Percentiles rank a stretch among this genome's conserved stretches.
phyloP scores from a whole-genome alignment of 2,113 vertebrate genomes.

The Herpetotheres cachinnans region DNA sequence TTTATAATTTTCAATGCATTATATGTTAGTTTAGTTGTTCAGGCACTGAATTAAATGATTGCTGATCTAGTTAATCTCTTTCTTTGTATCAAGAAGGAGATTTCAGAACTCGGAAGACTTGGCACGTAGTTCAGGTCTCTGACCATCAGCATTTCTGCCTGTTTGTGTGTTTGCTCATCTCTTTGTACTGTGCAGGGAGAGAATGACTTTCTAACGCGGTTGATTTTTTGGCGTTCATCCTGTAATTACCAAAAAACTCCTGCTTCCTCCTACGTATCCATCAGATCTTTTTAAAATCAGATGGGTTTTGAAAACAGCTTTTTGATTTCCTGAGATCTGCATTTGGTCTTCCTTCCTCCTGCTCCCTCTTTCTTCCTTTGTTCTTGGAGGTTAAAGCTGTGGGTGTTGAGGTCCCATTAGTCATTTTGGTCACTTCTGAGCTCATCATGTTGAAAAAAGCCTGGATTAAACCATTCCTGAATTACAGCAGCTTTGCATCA shows the following conservation, averaged over 20 bases:
- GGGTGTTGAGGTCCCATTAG: slow-evolving; percentile 47
- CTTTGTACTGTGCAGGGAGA: neutral
- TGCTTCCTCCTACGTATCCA: neutral
- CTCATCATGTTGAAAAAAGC: neutral
- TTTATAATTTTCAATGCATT: neutral
- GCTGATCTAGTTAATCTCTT: neutral
- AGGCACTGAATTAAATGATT: neutral
- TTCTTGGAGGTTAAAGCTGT: slow-evolving; percentile 46
- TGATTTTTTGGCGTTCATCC: neutral
- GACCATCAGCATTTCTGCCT: neutral
- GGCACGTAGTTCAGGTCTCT: neutral
- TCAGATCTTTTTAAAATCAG: neutral
- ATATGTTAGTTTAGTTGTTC: neutral
- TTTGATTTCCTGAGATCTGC: neutral
- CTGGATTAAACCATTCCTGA: neutral
- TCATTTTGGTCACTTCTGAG: slow-evolving; percentile 37
- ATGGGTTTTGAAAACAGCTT: slow-evolving; percentile 9
- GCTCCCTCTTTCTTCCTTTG: slow-evolving; percentile 31
- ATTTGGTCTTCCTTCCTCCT: slow-evolving; percentile 19
- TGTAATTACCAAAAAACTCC: neutral
- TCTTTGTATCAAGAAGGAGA: neutral
- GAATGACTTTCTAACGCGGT: neutral
- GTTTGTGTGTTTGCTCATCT: neutral
- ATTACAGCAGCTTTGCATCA: neutral
- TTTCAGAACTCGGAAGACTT: neutral